Evolutionary conservation across 2,888 invertebrate species (phyloP), one percentile per base, ranked within the genome.

Genomic region (Antheraea assamensis): DNA sequence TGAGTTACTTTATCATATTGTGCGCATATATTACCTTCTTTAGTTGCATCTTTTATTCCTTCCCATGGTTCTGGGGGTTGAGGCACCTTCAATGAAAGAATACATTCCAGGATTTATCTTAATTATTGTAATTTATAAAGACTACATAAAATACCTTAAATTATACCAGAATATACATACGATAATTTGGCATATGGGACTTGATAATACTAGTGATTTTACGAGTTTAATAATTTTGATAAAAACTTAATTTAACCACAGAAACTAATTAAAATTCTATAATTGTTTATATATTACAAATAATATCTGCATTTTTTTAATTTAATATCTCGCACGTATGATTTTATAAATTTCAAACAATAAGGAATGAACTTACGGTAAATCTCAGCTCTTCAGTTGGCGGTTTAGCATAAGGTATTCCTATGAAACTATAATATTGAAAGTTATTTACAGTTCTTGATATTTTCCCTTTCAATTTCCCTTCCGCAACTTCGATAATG

Each of bases 1-100:
- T 93, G 90, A 81, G 95, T 88, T 81, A 95, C 88, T 85, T 90
- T 92, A 80, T 95, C 95, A 76, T 93, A 92, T 84, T 97, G 97
- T 0, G 96, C 95, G 84, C 97, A 97, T 30, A 88, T 88, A 70
- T 96, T 95, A 73, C 96, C 95, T 78, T 96, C 95, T 64, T 95
- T 92, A 0, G 96, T 95, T 0, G 96, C 96, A 87, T 97, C 96
- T 83, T 96, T 93, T 17, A 96, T 90, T 3, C 95, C 96, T 21
- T 93, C 87, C 96, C 96, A 96, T 15, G 89, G 76, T 21, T 90
- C 90, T 15, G 92, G 87, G 72, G 87, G 87, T 74, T 88, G 83
- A 2, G 95, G 92, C 61, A 86, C 82, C 95, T 95, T 77, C 47
- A 85, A 88, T 64, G 76, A 75, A 35, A 31, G 55, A 15, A 0